Conservation (phyloP, 2,888 invertebrate genomes). For the Drosophila formosana region DNA sequence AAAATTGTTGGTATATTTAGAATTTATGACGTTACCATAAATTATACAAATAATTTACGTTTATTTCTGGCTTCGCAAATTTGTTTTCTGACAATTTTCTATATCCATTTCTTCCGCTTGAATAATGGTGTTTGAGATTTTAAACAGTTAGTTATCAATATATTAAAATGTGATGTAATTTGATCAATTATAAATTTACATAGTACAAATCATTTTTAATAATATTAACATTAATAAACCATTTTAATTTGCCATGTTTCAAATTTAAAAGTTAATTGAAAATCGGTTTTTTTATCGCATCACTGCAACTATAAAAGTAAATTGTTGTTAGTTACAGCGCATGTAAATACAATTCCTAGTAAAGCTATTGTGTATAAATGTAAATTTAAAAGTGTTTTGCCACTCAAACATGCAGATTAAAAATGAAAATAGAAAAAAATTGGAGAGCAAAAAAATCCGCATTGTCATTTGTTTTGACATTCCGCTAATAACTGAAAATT, state of each 20-base stretch:
- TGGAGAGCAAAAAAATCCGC: constrained; percentile 43
- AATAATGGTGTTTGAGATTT: not conserved
- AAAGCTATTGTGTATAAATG: not conserved
- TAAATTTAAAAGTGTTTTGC: constrained; percentile 6
- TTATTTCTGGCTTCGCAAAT: not conserved
- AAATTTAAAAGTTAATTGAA: not conserved
- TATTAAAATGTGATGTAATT: not conserved
- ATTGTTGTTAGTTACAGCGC: not conserved
- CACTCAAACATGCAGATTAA: not conserved
- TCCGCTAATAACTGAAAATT: constrained; percentile 71
- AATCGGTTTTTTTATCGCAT: not conserved
- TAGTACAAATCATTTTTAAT: no score
- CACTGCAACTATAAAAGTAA: not conserved
- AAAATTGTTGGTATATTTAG: not conserved
- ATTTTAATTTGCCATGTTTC: no score
- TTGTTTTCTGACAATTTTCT: not conserved
- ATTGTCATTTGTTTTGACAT: constrained; percentile 71
- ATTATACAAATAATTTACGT: constrained; percentile 3
- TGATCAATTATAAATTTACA: not conserved
- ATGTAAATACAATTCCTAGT: constrained; percentile 13
- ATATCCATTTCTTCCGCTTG: not conserved
- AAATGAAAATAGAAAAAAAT: constrained; percentile 6
- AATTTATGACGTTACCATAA: constrained; percentile 24
- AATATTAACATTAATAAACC: no score
- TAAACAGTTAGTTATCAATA: not conserved